Evolutionary conservation across 2,888 invertebrate species (phyloP), one percentile per base, ranked within the genome.

Genomic region (Polydesmus complanatus): DNA sequence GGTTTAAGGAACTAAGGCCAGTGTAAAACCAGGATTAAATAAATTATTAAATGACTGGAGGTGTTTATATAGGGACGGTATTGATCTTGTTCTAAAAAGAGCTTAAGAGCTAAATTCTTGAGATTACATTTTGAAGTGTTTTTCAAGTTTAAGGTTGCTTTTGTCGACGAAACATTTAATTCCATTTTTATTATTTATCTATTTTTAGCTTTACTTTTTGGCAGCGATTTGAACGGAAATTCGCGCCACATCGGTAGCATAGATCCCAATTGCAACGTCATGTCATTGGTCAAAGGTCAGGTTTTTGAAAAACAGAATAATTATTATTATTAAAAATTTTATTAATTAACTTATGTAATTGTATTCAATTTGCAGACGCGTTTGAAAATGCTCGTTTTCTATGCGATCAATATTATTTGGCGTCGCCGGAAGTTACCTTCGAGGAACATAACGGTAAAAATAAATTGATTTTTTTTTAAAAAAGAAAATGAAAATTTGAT

Each of bases 351-450:
- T 37, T 5, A 8, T 37, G 14, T 14, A 37, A 37, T 14, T 8
- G 37, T 37, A 8, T 37, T 37, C 14, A 8, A 37, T 37, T 14
- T 14, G 14, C 68, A 75, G 97, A 98, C 77, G 97, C 98, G 0
- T 98, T 90, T 75, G 94, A 95, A 73, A 97, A 96, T 77, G 96
- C 98, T 0, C 79, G 91, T 66, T 96, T 97, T 75, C 82, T 99
- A 50, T 99, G 98, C 78, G 98, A 99, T 73, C 86, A 95, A 75
- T 98, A 98, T 77, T 99, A 99, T 76, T 77, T 96, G 70, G 85
- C 86, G 1, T 87, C 95, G 64, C 98, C 98, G 0, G 88, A 90
- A 65, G 76, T 98, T 56, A 79, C 86, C 65, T 80, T 97, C 58
- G 78, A 83, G 65, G 84, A 88, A 73, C 80, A 85, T 69, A 88